Percentiles rank a stretch among this genome's conserved stretches.
phyloP scores from a whole-genome alignment of 1,140 invertebrate species.

The Calliopsis andreniformis region DNA sequence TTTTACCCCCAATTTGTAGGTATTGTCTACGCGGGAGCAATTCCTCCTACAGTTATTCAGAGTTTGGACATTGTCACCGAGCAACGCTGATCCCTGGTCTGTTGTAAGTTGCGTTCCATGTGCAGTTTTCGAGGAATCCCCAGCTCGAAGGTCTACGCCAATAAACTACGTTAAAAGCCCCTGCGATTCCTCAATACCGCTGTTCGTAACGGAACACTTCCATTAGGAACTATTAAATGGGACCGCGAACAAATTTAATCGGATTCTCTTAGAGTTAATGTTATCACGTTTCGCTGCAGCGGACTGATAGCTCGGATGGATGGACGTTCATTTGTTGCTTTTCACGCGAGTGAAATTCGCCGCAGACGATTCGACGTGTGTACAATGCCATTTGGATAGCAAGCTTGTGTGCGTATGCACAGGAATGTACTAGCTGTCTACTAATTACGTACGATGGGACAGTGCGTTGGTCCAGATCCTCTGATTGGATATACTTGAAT shows the following conservation, averaged over 20 bases:
- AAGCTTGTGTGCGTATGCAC: background rate
- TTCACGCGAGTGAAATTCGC: constrained; percentile 19
- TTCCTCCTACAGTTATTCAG: too few species aligned
- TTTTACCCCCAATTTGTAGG: too few species aligned
- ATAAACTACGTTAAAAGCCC: too few species aligned
- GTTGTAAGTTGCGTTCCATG: too few species aligned
- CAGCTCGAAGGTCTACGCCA: too few species aligned
- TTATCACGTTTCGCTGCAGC: background rate
- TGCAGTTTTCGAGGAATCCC: too few species aligned
- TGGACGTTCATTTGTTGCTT: constrained; percentile 18
- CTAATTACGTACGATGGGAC: constrained; percentile 28
- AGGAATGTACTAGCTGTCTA: constrained; percentile 9
- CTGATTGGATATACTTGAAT: constrained; percentile 17
- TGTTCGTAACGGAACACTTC: background rate
- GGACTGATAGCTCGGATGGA: background rate
- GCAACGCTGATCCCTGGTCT: too few species aligned
- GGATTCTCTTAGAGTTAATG: constrained; percentile 8
- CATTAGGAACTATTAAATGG: constrained; percentile 1
- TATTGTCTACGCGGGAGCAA: too few species aligned
- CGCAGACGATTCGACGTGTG: background rate
- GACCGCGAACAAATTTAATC: constrained; percentile 18
- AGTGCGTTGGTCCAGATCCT: constrained; percentile 15
- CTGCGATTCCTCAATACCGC: too few species aligned
- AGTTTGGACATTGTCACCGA: too few species aligned
- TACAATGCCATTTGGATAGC: background rate